Evolutionary conservation across 2,113 vertebrate genomes (phyloP).

Genomic region (Chitala chitala): DNA sequence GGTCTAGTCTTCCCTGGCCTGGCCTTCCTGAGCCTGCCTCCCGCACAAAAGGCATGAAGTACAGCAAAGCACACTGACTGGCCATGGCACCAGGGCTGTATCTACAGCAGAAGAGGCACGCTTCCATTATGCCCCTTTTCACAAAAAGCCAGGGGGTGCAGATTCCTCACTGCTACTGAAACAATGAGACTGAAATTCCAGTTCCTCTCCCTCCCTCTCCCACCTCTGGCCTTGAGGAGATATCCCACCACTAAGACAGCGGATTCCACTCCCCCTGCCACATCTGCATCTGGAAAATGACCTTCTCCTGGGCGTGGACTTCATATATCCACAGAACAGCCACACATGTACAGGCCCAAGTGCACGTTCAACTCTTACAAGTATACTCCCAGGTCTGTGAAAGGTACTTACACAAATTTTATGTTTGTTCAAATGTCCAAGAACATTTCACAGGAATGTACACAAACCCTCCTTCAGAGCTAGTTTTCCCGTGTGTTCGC

Average conservation of each 20-base stretch:
- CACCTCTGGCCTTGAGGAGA: conserved; percentile 21
- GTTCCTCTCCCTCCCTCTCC: fast-evolving
- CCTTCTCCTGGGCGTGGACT: not conserved
- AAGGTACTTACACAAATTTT: not conserved
- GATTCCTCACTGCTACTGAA: not conserved
- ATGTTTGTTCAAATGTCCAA: too few species aligned
- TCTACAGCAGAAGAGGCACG: not conserved
- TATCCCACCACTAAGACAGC: not conserved
- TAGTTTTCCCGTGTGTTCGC: too few species aligned
- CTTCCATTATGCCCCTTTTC: not conserved
- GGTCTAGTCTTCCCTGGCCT: too few species aligned
- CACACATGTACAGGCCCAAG: not conserved
- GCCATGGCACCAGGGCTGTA: too few species aligned
- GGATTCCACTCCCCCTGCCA: not conserved
- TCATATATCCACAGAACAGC: not conserved
- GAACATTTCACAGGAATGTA: too few species aligned
- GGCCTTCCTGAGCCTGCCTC: not conserved
- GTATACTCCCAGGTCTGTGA: not conserved
- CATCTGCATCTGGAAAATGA: not conserved
- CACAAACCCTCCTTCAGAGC: too few species aligned
- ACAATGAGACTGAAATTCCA: not conserved
- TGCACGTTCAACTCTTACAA: not conserved
- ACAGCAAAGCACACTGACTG: too few species aligned
- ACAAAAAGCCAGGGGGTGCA: not conserved
- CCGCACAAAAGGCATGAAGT: not conserved